Evolutionary conservation across 2,888 invertebrate genomes (phyloP).

Genomic region (Petrolisthes manimaculis): DNA sequence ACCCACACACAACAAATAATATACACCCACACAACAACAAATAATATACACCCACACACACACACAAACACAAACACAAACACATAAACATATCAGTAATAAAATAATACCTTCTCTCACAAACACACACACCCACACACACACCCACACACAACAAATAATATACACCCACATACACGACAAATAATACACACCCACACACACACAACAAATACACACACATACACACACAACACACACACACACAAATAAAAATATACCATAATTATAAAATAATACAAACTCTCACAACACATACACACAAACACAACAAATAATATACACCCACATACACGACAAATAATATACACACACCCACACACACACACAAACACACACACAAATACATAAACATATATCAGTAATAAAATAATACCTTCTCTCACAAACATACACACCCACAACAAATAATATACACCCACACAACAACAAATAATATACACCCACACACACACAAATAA

Average conservation of each 20-base stretch:
- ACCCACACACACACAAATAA: background rate
- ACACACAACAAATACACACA: background rate
- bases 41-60: background rate
- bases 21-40: too few species aligned
- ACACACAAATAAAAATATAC: background rate
- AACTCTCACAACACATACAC: background rate
- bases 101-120: background rate
- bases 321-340: background rate
- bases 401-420: background rate
- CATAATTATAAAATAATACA: background rate
- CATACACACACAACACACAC: background rate
- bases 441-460: background rate
- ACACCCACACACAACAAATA: background rate
- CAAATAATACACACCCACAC: too few species aligned
- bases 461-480: too few species aligned
- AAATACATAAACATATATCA: background rate
- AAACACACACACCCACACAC: background rate
- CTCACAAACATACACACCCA: background rate
- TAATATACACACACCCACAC: background rate
- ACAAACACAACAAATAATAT: background rate
- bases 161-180: background rate
- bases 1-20: too few species aligned
- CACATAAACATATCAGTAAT: too few species aligned
- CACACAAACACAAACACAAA: background rate
- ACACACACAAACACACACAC: conserved; percentile 1